Evolutionary conservation across 2,797 vertebrate species (phyloP).

Genomic region (Gambelia wislizenii): DNA sequence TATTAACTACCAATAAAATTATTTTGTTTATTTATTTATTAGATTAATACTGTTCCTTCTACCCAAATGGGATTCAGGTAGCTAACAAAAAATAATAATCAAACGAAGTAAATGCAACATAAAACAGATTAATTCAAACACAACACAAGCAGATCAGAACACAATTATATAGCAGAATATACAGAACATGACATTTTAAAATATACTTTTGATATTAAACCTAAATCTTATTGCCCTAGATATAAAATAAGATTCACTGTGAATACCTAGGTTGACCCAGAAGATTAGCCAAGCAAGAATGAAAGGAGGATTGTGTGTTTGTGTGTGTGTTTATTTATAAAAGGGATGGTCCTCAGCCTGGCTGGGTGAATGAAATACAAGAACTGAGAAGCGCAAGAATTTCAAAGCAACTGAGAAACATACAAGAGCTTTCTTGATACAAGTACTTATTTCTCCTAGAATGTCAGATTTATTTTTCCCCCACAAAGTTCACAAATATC

Average conservation of each 20-base stretch:
- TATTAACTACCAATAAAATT: background rate
- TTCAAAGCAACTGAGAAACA: background rate
- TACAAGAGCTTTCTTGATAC: background rate
- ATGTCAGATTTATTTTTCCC: background rate
- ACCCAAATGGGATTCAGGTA: background rate
- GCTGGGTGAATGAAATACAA: background rate
- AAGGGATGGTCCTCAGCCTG: background rate
- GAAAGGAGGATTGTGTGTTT: background rate
- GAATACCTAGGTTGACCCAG: background rate
- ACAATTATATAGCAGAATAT: background rate
- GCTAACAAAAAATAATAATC: background rate
- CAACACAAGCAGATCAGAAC: background rate
- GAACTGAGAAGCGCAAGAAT: background rate
- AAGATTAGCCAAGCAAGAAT: background rate
- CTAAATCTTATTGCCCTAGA: background rate
- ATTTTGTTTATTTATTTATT: background rate
- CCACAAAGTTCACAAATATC: background rate
- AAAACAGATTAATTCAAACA: background rate
- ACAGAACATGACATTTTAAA: background rate
- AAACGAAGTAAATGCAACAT: background rate
- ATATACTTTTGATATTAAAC: background rate
- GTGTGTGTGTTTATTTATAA: background rate
- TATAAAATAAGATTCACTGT: background rate
- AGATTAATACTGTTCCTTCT: background rate
- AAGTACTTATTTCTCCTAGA: background rate